phyloP scores from a whole-genome alignment of 2,113 vertebrate species.

The Picathartes gymnocephalus region DNA sequence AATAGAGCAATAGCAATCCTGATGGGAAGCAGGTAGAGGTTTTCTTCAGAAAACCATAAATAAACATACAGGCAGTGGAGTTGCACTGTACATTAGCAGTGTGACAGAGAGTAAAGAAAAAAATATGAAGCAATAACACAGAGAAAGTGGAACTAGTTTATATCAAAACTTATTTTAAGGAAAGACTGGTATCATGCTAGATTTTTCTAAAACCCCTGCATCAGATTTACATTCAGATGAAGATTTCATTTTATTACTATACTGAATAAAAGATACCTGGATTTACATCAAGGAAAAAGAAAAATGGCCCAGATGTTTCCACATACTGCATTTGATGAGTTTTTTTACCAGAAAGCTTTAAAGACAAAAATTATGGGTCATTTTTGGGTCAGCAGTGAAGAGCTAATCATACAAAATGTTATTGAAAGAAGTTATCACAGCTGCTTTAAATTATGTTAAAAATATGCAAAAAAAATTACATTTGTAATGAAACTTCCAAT shows the following conservation, averaged over 20 bases:
- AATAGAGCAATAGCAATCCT: neutral
- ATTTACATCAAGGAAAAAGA: neutral
- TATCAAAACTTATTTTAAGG: neutral
- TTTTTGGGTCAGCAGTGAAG: neutral
- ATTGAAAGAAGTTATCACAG: neutral
- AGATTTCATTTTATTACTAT: neutral
- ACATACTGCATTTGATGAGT: neutral
- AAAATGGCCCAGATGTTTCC: neutral
- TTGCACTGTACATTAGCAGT: neutral
- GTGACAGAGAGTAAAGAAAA: neutral
- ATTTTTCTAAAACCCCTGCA: neutral
- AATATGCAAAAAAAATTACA: neutral
- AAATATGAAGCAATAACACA: neutral
- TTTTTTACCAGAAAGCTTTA: neutral
- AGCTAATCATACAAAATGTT: neutral
- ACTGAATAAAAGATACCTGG: neutral
- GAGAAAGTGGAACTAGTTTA: neutral
- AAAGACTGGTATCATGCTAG: neutral
- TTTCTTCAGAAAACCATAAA: slow-evolving; percentile 1
- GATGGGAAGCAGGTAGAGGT: neutral
- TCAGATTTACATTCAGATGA: neutral
- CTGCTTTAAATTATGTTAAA: neutral
- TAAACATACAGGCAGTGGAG: neutral
- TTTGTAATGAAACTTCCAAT: neutral
- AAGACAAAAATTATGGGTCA: neutral